Evolutionary conservation across 2,797 vertebrate species (phyloP), one percentile per base, ranked within the genome.

Genomic region (Urosaurus nigricauda): DNA sequence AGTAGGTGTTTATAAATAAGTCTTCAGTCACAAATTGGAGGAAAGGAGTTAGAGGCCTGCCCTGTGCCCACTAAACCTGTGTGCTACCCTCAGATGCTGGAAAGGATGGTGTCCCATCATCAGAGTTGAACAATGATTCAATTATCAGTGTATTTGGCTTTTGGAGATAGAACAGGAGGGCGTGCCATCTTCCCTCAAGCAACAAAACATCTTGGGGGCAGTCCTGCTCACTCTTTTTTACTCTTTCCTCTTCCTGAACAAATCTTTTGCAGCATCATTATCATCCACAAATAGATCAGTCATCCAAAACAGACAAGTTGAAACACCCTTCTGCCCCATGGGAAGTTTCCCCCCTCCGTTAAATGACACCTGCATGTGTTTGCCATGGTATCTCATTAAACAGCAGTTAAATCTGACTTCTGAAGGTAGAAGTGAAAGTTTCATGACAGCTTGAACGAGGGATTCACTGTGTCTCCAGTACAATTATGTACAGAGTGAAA

Each of bases 401-500:
- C 21, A 43, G 56, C 80, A 75, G n/a, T 56, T 60, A 21, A 14
- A 74, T 32, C 73, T 77, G 56, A 63, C 14, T 43, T 60, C 26
- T 77, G 73, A 60, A 12, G 24, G 24, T 43, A 19, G 73, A 85
- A 26, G 56, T n/a, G 53, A 77, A 77, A 43, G 40, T 35, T 68
- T 63, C 40, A 51, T 68, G 58, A 78, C 74, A 78, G 74, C 4
- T 29, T 51, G 60, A 79, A 86, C 2, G n/a, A 68, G 43, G 32
- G 29, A 51, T 68, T 68, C 60, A 51, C n/a, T 79, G 43, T 70
- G 21, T 12, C 40, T 24, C 8, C n/a, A 68, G 7, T 6, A 21
- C 60, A 87, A 84, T 56, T 83, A 77, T 35, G 5, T 32, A 26
- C 47, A 68, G 56, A 83, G n/a, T 65, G 35, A 37, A 88, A 40